Base-by-base conservation (phyloP, 1,140 invertebrate species). In the Aphelenchoides besseyi region DNA sequence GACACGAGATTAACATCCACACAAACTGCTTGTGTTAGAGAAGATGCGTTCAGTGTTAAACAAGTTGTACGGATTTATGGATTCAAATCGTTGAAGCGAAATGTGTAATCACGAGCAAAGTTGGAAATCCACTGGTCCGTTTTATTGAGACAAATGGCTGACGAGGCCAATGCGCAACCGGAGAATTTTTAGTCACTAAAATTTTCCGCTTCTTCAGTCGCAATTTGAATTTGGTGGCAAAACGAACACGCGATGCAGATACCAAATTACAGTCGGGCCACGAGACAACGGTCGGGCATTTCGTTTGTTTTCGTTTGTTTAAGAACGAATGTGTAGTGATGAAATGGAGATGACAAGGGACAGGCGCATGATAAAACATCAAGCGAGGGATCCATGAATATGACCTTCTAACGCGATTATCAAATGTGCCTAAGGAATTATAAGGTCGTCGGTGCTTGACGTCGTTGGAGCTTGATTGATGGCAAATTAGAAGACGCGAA, bases 171-270 rank as follows among this genome's bases (percentile, higher is more conserved):
- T n/a, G n/a, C n/a, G n/a, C n/a, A n/a, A n/a, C n/a, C n/a, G n/a
- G 41, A 48, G 41, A 48, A 48, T 48, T 48, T 48, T 23, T 12
- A 12, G 41, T 23, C 41, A 23, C 23, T 48, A 23, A 23, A 48
- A 48, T 48, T 48, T 48, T 48, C 41, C 41, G 41, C 41, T 23
- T 48, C 41, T 48, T 48, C 41, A 23, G n/a, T n/a, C 41, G 41
- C 41, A 12, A 12, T 12, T 23, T 23, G 41, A 48, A 48, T n/a
- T n/a, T n/a, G n/a, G n/a, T n/a, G n/a, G n/a, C 12, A 48, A 12
- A 23, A 48, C 41, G 12, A 23, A 48, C 41, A 48, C 41, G 41
- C 41, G 41, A 48, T 48, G 41, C 41, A 23, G 41, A 48, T 12
- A 48, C 41, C 41, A 23, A 48, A 48, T 48, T 48, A 48, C 41